These are phyloP conservation scores for Lobophora halterata DNA, from an alignment of 2,888 invertebrate genomes.

Conservation along the genomic window DNA sequence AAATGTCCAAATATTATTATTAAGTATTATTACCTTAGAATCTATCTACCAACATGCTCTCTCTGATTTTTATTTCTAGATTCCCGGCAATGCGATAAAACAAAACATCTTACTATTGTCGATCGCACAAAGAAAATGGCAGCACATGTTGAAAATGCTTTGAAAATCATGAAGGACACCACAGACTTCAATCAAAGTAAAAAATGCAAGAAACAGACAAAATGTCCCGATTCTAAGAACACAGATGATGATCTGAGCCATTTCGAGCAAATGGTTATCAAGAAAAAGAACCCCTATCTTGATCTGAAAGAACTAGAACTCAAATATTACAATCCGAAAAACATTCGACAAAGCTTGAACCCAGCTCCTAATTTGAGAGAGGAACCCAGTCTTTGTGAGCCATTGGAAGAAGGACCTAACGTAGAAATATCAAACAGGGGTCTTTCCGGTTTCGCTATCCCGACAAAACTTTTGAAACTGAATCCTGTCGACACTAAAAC, in stretches of 20 bases:
- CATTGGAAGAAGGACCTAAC: constrained; percentile 49
- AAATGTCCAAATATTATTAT: too few relatives aligned
- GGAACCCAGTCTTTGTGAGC: constrained; percentile 54
- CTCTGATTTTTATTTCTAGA: constrained; percentile 3
- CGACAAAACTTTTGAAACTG: constrained; percentile 44
- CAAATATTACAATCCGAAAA: constrained; percentile 54
- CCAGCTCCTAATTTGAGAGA: constrained; percentile 38
- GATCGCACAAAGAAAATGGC: constrained; percentile 48
- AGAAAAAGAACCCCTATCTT: constrained; percentile 71
- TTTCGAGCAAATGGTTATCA: constrained; percentile 66
- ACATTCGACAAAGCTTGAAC: constrained; percentile 48
- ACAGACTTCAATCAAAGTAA: constrained; percentile 18
- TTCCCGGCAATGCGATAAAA: constrained; percentile 28
- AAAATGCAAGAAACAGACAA: constrained; percentile 33
- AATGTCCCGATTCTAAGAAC: constrained; percentile 35
- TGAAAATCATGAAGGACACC: constrained; percentile 43
- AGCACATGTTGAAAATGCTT: constrained; percentile 39
- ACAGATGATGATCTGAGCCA: constrained; percentile 55
- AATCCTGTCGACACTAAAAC: constrained; percentile 29
- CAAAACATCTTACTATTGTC: constrained; percentile 28
- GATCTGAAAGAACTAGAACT: constrained; percentile 62
- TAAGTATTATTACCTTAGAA: neutral
- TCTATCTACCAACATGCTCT: neutral
- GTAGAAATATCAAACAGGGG: constrained; percentile 70
- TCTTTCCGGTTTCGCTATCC: constrained; percentile 66